Conservation (phyloP, 2,888 invertebrate genomes). For the Podotricha telesiphe region DNA sequence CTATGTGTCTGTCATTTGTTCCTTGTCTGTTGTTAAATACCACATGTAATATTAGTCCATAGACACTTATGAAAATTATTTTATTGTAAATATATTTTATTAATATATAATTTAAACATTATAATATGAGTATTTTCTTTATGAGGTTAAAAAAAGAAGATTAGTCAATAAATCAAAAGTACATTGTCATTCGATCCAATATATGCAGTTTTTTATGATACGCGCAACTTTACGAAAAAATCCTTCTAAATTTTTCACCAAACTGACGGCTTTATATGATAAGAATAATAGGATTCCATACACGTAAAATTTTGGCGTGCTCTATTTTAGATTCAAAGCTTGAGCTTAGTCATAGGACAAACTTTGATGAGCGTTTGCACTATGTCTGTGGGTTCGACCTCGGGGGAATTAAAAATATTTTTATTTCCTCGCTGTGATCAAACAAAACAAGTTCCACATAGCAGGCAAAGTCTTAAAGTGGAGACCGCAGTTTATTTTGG, state of each 20-base stretch:
- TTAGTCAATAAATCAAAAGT: slow-evolving; percentile 42
- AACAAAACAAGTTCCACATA: too few relatives aligned
- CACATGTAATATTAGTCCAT: too few relatives aligned
- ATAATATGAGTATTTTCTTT: background rate
- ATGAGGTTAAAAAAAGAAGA: background rate
- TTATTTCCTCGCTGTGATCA: too few relatives aligned
- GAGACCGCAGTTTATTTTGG: too few relatives aligned
- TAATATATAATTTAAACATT: too few relatives aligned
- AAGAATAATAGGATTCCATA: slow-evolving; percentile 39
- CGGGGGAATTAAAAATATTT: too few relatives aligned
- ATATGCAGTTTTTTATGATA: slow-evolving; percentile 63
- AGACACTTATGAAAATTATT: too few relatives aligned
- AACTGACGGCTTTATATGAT: slow-evolving; percentile 42
- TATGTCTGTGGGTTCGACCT: too few relatives aligned
- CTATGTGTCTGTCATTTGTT: too few relatives aligned
- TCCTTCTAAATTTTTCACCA: slow-evolving; percentile 45
- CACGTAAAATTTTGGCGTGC: slow-evolving; percentile 12
- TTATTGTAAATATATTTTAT: too few relatives aligned
- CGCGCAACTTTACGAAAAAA: slow-evolving; percentile 55
- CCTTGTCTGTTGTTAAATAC: too few relatives aligned
- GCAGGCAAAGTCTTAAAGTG: too few relatives aligned
- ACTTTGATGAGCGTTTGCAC: slow-evolving; percentile 4
- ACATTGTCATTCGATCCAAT: slow-evolving; percentile 58
- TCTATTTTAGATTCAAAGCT: slow-evolving; percentile 14
- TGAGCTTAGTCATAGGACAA: slow-evolving; percentile 15